phyloP scores from a whole-genome alignment of 1,140 invertebrate species.

The Zophobas morio region DNA sequence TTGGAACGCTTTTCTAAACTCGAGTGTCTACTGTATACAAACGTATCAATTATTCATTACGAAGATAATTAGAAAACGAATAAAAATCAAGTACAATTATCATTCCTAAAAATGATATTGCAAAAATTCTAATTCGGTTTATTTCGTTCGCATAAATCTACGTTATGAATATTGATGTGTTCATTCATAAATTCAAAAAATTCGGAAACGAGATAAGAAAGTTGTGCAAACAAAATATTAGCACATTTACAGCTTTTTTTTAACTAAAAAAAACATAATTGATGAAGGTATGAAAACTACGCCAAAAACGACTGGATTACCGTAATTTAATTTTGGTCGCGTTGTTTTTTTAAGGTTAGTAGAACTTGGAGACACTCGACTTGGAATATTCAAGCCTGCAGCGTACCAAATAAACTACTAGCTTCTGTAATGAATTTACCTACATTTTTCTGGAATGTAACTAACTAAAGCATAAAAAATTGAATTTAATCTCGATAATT shows the following conservation, averaged over 20 bases:
- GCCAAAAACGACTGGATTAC: too few species aligned
- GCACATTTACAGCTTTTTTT: not conserved
- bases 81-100: too few species aligned
- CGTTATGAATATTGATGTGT: not conserved
- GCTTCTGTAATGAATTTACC: too few species aligned
- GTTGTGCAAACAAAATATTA: not conserved
- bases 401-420: not conserved
- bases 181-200: constrained; percentile 9
- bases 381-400: constrained; percentile 35
- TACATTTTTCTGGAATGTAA: too few species aligned
- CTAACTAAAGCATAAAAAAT: too few species aligned
- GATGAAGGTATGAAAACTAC: too few species aligned
- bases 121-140: too few species aligned
- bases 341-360: constrained; percentile 46
- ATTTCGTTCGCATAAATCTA: too few species aligned
- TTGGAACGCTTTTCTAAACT: constrained; percentile 14
- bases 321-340: not conserved
- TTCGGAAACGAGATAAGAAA: not conserved
- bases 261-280: not conserved
- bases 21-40: constrained; percentile 26
- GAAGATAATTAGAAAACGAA: constrained; percentile 11
- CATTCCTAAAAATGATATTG: too few species aligned
- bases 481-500: too few species aligned
- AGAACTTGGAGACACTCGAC: constrained; percentile 41
- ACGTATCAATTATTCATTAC: not conserved